Conservation (phyloP, 2,113 vertebrate genomes). For the Tupaia tana region DNA sequence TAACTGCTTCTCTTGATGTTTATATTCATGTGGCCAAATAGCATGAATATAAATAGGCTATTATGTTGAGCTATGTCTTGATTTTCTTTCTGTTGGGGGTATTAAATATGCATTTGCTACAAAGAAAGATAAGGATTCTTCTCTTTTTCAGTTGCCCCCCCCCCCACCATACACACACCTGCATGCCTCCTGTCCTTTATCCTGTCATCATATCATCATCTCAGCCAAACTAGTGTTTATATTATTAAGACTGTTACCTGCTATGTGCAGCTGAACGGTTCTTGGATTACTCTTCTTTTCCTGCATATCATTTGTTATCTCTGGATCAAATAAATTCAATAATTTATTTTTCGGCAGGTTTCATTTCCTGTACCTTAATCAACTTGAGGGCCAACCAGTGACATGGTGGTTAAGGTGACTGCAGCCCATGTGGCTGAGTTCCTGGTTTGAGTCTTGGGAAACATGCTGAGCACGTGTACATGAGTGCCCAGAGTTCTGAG, state of each 20-base stretch:
- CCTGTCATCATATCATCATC: not conserved
- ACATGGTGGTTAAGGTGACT: too few relatives aligned
- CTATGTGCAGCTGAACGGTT: not conserved
- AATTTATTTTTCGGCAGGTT: not conserved
- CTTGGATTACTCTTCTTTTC: not conserved
- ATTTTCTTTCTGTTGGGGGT: not conserved
- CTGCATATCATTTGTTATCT: not conserved
- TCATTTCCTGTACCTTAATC: not conserved
- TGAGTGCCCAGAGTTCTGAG: too few relatives aligned
- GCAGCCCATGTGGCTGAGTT: too few relatives aligned
- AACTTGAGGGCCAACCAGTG: too few relatives aligned
- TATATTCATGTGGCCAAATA: not conserved
- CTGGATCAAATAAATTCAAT: not conserved
- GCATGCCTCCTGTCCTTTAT: not conserved
- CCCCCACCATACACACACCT: too few relatives aligned
- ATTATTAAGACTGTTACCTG: not conserved
- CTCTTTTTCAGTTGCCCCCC: not conserved
- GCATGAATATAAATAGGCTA: not conserved
- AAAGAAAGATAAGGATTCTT: not conserved
- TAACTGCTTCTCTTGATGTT: not conserved
- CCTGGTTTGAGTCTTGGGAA: too few relatives aligned
- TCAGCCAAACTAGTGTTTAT: not conserved
- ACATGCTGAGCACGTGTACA: too few relatives aligned
- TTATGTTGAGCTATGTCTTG: not conserved
- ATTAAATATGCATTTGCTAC: not conserved